Evolutionary conservation across 2,797 vertebrate species (phyloP).

Genomic region (Typhlichthys subterraneus): DNA sequence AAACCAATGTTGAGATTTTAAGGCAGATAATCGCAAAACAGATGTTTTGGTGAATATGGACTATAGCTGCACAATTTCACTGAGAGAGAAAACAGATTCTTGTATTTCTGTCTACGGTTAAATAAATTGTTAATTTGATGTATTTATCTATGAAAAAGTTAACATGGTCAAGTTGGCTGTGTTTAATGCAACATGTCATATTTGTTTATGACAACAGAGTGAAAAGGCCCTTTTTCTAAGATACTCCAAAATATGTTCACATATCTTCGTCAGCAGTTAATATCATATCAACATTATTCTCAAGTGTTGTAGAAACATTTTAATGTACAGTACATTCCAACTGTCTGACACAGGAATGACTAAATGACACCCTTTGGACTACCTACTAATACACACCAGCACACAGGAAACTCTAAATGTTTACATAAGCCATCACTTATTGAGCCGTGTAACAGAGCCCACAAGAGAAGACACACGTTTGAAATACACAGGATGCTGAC

Average conservation of each 20-base stretch:
- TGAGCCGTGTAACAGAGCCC: background rate
- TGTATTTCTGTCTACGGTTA: slow-evolving; percentile 33
- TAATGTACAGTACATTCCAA: background rate
- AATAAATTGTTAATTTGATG: slow-evolving; percentile 35
- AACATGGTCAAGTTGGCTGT: slow-evolving; percentile 19
- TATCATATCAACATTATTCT: background rate
- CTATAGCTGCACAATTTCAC: slow-evolving; percentile 7
- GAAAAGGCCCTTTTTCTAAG: slow-evolving; percentile 30
- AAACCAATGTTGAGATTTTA: slow-evolving; percentile 40
- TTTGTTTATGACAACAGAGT: slow-evolving; percentile 59
- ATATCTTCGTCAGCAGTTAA: background rate
- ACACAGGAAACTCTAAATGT: slow-evolving; percentile 9
- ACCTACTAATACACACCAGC: background rate
- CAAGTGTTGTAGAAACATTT: background rate
- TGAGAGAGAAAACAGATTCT: slow-evolving; percentile 34
- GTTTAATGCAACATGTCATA: slow-evolving; percentile 63
- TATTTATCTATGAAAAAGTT: slow-evolving; percentile 30
- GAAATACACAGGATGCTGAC: slow-evolving; percentile 56
- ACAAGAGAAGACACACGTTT: slow-evolving; percentile 14
- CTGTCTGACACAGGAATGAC: background rate
- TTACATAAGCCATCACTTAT: slow-evolving; percentile 20
- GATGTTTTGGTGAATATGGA: slow-evolving; percentile 45
- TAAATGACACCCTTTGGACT: background rate
- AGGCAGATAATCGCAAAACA: slow-evolving; percentile 58
- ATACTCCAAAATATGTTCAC: slow-evolving; percentile 14